Percentiles rank a stretch among this genome's conserved stretches.
These are phyloP conservation scores for Ciona savignyi DNA, from an alignment of 23 tunicate species.

Conservation along the genomic window DNA sequence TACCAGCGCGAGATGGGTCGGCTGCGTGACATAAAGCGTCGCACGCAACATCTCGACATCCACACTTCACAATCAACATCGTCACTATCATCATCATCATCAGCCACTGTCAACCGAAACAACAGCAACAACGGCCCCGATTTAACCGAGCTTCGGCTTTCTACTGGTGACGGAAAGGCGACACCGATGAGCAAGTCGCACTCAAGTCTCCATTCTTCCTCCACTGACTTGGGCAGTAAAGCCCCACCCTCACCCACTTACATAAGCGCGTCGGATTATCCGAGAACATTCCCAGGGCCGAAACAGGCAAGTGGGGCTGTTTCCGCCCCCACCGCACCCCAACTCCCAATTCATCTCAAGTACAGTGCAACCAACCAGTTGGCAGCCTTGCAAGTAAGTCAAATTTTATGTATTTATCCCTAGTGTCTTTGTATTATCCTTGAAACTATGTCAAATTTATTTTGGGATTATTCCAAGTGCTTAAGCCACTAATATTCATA, in stretches of 20 bases:
- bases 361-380: constrained; percentile 77
- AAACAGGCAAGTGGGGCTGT: constrained; percentile 24
- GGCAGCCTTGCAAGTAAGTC: constrained; percentile 20
- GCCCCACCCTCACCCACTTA: constrained; percentile 50
- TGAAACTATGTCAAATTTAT: not conserved
- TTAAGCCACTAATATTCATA: not conserved
- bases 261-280: constrained; percentile 48
- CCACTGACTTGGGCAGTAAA: not conserved
- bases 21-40: constrained; percentile 44
- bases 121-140: constrained; percentile 16
- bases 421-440: not conserved
- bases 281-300: constrained; percentile 51
- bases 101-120: constrained; percentile 3
- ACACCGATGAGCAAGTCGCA: constrained; percentile 36
- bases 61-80: constrained; percentile 7
- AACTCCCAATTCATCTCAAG: constrained; percentile 68
- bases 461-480: not conserved
- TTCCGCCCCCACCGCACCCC: constrained; percentile 14
- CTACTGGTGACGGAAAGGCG: constrained; percentile 10
- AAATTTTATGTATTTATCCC: not conserved
- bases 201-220: constrained; percentile 44
- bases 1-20: constrained; percentile 59
- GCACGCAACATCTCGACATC: constrained; percentile 9
- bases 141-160: not conserved
- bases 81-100: not conserved